Percentiles rank a stretch among this genome's conserved stretches.
These are phyloP conservation scores for Scolopax rusticola DNA, from an alignment of 2,797 vertebrate genomes.

Conservation along the genomic window DNA sequence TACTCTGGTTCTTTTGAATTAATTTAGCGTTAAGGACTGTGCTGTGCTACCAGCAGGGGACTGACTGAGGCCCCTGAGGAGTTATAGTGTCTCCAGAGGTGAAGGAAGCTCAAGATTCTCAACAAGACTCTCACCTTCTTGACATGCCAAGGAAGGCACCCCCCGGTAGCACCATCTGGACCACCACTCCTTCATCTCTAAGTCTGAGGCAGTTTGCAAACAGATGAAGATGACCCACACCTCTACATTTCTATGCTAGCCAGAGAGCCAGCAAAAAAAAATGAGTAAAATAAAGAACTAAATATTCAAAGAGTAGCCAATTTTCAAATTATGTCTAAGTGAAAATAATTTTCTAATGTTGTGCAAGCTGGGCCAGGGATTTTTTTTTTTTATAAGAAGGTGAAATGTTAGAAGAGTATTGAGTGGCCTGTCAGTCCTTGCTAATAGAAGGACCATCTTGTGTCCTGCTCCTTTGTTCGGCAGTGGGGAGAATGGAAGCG, in stretches of 20 bases:
- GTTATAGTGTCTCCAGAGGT: neutral
- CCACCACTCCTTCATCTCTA: neutral
- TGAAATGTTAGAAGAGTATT: neutral
- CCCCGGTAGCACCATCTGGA: neutral
- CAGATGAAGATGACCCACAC: neutral
- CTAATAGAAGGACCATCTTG: neutral
- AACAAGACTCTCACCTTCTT: neutral
- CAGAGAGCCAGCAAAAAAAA: neutral
- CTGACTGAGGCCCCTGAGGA: accelerated
- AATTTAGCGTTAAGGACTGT: neutral
- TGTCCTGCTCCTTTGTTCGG: neutral
- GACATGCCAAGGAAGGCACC: neutral
- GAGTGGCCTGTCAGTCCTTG: neutral
- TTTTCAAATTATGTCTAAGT: neutral
- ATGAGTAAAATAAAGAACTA: neutral
- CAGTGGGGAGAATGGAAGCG: neutral
- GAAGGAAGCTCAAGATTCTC: neutral
- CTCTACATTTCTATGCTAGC: neutral
- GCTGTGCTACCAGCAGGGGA: neutral
- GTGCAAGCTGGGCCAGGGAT: neutral
- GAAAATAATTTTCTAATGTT: neutral
- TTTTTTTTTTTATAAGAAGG: neutral
- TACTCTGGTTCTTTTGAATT: neutral
- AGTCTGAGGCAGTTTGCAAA: neutral
- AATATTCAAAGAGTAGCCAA: no score